Evolutionary conservation across 2,888 invertebrate species (phyloP).

Genomic region (Muscina levida): DNA sequence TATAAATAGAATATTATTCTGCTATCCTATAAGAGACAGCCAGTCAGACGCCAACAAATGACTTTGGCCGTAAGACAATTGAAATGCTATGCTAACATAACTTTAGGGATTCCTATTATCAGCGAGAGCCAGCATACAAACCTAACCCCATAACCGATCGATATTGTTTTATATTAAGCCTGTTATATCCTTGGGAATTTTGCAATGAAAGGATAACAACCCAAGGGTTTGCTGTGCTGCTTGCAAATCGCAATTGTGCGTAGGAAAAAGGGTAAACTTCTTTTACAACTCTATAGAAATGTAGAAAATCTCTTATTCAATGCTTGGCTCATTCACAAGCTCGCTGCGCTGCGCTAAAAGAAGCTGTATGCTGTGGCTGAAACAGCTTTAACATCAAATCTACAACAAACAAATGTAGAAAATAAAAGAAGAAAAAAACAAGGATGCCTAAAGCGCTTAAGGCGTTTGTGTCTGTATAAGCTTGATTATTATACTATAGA

Average conservation of each 20-base stretch:
- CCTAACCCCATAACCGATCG: constrained; percentile 11
- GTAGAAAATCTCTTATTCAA: constrained; percentile 38
- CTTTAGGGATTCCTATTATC: constrained; percentile 8
- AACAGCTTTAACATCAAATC: constrained; percentile 11
- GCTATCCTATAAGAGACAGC: no score
- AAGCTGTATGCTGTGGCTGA: no score
- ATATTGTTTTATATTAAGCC: constrained; percentile 25
- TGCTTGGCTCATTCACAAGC: no score
- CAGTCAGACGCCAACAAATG: not conserved
- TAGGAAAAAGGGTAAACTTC: constrained; percentile 9
- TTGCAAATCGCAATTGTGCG: not conserved
- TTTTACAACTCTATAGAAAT: constrained; percentile 4
- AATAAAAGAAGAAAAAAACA: constrained; percentile 21
- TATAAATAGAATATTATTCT: no score
- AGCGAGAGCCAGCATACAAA: not conserved
- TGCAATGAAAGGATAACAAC: not conserved
- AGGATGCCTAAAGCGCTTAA: constrained; percentile 47
- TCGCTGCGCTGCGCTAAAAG: no score
- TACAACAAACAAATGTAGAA: constrained; percentile 39
- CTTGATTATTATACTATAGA: constrained; percentile 41
- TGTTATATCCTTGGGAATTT: no score
- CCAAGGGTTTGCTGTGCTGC: not conserved
- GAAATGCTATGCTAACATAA: not conserved
- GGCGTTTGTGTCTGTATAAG: constrained; percentile 60
- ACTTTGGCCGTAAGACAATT: not conserved